A percentile compares a stretch with the other conserved stretches of the same genome.
phyloP scores from a whole-genome alignment of 2,113 vertebrate genomes.

The Dipodomys spectabilis region DNA sequence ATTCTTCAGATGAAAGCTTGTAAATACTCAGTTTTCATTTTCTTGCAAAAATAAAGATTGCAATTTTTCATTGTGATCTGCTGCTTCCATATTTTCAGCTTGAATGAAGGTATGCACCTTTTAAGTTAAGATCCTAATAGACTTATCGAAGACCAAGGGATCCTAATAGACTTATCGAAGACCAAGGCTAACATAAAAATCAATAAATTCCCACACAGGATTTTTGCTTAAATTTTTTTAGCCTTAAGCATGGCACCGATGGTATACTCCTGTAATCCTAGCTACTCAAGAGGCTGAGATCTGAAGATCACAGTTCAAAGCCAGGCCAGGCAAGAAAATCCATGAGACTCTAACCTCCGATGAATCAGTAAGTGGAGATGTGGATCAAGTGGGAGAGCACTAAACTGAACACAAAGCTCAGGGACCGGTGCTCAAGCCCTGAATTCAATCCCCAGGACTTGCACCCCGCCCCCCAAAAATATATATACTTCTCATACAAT shows the following conservation, averaged over 20 bases:
- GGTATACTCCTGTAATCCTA: too few relatives aligned
- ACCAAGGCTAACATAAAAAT: conserved; percentile 25
- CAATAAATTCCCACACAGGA: neutral
- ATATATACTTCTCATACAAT: neutral
- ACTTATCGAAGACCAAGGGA: neutral
- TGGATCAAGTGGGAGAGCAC: too few relatives aligned
- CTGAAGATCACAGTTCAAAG: too few relatives aligned
- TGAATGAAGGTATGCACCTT: neutral
- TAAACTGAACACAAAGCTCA: too few relatives aligned
- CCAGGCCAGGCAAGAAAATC: too few relatives aligned
- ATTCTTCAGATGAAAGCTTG: conserved; percentile 7
- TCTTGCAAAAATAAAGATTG: conserved; percentile 40
- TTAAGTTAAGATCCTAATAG: conserved; percentile 25
- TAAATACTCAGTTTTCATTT: conserved; percentile 51
- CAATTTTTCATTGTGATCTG: conserved; percentile 29
- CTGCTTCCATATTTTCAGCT: conserved; percentile 15
- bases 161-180: conserved; percentile 6
- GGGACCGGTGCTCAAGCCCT: too few relatives aligned
- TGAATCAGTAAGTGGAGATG: too few relatives aligned
- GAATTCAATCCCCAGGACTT: too few relatives aligned
- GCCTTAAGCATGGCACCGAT: neutral
- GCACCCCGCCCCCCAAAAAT: too few relatives aligned
- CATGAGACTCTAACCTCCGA: too few relatives aligned
- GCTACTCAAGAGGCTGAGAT: too few relatives aligned
- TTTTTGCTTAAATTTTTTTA: conserved; percentile 48